A percentile compares a stretch with the other conserved stretches of the same genome.
These are phyloP conservation scores for Galeruca laticollis DNA, from an alignment of 2,888 invertebrate species.

Conservation along the genomic window DNA sequence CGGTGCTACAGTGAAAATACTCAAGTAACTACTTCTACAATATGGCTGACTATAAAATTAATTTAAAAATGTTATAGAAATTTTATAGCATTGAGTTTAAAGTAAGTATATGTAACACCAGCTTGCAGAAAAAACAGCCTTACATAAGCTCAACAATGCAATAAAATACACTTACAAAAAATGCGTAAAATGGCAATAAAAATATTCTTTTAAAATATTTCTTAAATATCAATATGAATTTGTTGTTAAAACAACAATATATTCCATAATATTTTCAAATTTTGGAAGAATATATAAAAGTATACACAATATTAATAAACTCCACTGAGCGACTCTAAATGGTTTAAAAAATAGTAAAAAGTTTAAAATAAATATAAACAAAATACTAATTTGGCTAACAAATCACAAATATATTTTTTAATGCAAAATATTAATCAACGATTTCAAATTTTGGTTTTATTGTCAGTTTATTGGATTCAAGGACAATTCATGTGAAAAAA, in stretches of 20 bases:
- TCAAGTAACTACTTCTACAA: background rate
- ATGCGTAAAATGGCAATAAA: too few species aligned
- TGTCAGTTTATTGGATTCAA: background rate
- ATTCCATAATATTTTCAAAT: too few species aligned
- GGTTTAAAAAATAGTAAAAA: background rate
- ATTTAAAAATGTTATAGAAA: background rate
- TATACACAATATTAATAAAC: too few species aligned
- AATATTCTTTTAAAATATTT: too few species aligned
- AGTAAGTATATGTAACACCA: background rate
- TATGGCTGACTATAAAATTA: background rate
- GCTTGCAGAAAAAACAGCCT: background rate
- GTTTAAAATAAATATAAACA: background rate
- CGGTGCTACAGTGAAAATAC: conserved; percentile 16
- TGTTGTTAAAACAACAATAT: too few species aligned
- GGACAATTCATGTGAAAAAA: background rate
- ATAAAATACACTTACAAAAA: too few species aligned
- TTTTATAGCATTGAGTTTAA: background rate
- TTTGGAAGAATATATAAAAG: too few species aligned
- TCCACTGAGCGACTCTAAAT: too few species aligned
- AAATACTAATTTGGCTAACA: background rate
- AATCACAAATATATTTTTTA: background rate
- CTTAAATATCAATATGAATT: too few species aligned
- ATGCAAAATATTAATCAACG: background rate
- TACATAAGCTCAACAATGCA: too few species aligned
- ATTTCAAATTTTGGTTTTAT: background rate